Percentiles rank a stretch among this genome's conserved stretches.
phyloP scores from a whole-genome alignment of 37 sponge, comb jelly and placozoan genomes.

The Halichondria panicea region DNA sequence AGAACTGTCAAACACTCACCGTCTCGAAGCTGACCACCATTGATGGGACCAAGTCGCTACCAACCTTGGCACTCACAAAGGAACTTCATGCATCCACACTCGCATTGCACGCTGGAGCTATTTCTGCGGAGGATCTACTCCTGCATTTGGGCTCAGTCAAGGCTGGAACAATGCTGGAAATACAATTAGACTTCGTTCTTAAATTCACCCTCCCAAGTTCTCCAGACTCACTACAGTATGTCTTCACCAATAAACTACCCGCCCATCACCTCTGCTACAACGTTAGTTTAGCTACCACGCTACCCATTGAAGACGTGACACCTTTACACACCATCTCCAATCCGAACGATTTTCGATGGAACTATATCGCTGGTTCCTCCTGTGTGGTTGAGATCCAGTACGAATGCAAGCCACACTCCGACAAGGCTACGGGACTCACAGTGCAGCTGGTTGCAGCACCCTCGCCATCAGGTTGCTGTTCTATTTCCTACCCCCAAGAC shows the following conservation, averaged over 20 bases:
- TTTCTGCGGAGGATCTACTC: constrained; percentile 37
- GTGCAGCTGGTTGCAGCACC: no score
- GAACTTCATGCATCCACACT: background rate
- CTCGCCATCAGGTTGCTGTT: no score
- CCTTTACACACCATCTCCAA: no score
- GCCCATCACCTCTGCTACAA: constrained; percentile 4
- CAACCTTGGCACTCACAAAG: constrained; percentile 3
- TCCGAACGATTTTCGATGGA: no score
- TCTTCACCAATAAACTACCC: constrained; percentile 9
- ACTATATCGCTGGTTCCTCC: no score
- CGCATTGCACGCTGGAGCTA: background rate
- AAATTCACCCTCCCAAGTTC: no score
- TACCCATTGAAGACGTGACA: constrained; percentile 12
- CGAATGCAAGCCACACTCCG: no score
- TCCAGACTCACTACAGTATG: no score
- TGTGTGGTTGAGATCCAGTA: no score
- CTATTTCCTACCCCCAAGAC: no score
- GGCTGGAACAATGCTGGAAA: background rate
- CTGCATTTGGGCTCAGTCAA: constrained; percentile 10
- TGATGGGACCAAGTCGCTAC: background rate
- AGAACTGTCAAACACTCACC: background rate
- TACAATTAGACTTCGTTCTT: constrained; percentile 22
- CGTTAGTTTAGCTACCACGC: constrained; percentile 11
- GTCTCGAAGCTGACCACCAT: constrained; percentile 1
- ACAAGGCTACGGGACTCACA: no score